These are phyloP conservation scores for Maniola hyperantus DNA, from an alignment of 2,888 invertebrate species.

Conservation along the genomic window DNA sequence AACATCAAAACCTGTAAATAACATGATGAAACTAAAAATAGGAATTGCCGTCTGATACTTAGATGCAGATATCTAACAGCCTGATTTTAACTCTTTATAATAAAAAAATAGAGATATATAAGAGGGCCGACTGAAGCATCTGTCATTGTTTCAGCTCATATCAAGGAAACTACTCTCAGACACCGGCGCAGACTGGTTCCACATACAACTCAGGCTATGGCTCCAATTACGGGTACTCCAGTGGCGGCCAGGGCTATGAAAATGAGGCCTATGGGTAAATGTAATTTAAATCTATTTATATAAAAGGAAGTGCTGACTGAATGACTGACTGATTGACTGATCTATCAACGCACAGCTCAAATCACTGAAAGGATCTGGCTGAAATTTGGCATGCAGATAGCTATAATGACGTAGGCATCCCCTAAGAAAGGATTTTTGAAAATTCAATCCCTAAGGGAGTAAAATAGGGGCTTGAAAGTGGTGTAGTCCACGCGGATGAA, in stretches of 20 bases:
- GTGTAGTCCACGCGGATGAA: too few relatives aligned
- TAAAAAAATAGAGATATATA: background rate
- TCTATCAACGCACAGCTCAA: too few relatives aligned
- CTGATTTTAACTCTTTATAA: constrained; percentile 49
- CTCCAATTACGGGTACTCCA: constrained; percentile 69
- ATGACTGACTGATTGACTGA: too few relatives aligned
- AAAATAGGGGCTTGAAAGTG: too few relatives aligned
- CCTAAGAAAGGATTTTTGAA: too few relatives aligned
- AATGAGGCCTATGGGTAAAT: constrained; percentile 71
- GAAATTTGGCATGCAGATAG: too few relatives aligned
- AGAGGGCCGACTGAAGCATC: background rate
- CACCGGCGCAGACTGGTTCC: constrained; percentile 54
- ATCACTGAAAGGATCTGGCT: too few relatives aligned
- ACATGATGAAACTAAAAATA: constrained; percentile 53
- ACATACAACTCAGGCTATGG: constrained; percentile 67
- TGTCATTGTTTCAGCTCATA: constrained; percentile 58
- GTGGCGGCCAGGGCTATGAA: constrained; percentile 66
- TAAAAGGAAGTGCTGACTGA: too few relatives aligned
- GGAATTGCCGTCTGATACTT: constrained; percentile 80
- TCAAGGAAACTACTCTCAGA: constrained; percentile 66
- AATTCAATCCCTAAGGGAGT: too few relatives aligned
- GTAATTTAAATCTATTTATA: background rate
- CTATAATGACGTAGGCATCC: too few relatives aligned
- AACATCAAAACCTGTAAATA: constrained; percentile 2
- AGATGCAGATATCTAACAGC: constrained; percentile 67